Percentiles rank a stretch among this genome's conserved stretches.
phyloP scores from a whole-genome alignment of 30 jellyfish, hydroid and myxozoan genomes.

The Aurelia coerulea region DNA sequence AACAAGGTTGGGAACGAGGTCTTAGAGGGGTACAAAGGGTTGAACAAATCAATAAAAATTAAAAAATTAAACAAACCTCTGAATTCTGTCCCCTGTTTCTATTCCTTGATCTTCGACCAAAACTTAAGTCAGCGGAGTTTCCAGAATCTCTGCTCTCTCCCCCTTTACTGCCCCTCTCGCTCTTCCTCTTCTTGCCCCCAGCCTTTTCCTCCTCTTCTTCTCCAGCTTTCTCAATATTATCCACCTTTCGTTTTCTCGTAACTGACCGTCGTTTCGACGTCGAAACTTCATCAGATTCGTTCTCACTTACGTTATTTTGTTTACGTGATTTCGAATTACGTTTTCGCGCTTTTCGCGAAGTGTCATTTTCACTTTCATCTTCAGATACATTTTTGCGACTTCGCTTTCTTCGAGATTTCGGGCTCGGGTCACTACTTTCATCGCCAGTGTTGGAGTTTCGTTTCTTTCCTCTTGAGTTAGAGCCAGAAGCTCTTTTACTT shows the following conservation, averaged over 20 bases:
- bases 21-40: too few relatives aligned
- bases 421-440: slow-evolving; percentile 48
- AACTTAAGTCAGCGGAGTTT: slow-evolving; percentile 9
- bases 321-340: slow-evolving; percentile 6
- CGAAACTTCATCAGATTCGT: slow-evolving; percentile 7
- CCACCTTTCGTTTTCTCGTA: slow-evolving; percentile 32
- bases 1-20: too few relatives aligned
- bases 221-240: slow-evolving; percentile 13
- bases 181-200: neutral
- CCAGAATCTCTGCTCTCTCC: neutral
- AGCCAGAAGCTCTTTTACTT: neutral
- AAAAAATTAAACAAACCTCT: slow-evolving; percentile 7
- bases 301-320: slow-evolving; percentile 9
- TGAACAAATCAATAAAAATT: too few relatives aligned
- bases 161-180: slow-evolving; percentile 1
- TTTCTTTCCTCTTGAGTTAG: neutral
- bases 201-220: neutral
- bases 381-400: neutral
- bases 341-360: neutral
- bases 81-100: slow-evolving; percentile 63
- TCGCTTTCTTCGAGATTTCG: slow-evolving; percentile 21
- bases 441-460: slow-evolving; percentile 1
- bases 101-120: slow-evolving; percentile 65
- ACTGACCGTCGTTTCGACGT: slow-evolving; percentile 1
- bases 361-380: neutral